Conservation (phyloP, 2,797 vertebrate species). For the Micropoecilia bifurca region DNA sequence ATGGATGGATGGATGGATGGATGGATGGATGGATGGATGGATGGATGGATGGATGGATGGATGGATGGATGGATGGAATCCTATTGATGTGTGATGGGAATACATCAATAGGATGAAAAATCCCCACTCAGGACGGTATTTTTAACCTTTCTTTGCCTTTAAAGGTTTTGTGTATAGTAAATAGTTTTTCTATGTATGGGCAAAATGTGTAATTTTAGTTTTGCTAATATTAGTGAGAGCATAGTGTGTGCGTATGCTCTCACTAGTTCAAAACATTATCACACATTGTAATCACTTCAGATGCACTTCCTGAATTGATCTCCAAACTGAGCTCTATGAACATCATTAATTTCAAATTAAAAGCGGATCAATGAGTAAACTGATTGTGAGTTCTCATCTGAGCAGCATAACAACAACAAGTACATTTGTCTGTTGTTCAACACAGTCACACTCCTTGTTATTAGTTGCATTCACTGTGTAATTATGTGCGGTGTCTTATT, state of each 20-base stretch:
- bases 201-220: not conserved
- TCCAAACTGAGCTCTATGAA: slow-evolving; percentile 36
- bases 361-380: slow-evolving; percentile 27
- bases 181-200: not conserved
- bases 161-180: not conserved
- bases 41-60: too few species aligned
- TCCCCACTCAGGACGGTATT: not conserved
- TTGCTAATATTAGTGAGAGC: too few species aligned
- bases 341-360: slow-evolving; percentile 60
- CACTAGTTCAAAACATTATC: not conserved
- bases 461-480: slow-evolving; percentile 44
- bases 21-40: too few species aligned
- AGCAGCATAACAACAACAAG: slow-evolving; percentile 39
- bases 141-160: not conserved
- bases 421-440: slow-evolving; percentile 25
- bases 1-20: too few species aligned
- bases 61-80: too few species aligned
- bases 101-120: too few species aligned
- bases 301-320: slow-evolving; percentile 1
- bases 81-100: too few species aligned
- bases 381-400: slow-evolving; percentile 7
- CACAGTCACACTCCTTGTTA: slow-evolving; percentile 37
- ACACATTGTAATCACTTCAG: not conserved
- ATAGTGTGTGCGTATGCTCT: not conserved
- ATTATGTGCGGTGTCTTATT: slow-evolving; percentile 44